Evolutionary conservation across 2,888 invertebrate genomes (phyloP), one percentile per base, ranked within the genome.

Genomic region (Meganola albula): DNA sequence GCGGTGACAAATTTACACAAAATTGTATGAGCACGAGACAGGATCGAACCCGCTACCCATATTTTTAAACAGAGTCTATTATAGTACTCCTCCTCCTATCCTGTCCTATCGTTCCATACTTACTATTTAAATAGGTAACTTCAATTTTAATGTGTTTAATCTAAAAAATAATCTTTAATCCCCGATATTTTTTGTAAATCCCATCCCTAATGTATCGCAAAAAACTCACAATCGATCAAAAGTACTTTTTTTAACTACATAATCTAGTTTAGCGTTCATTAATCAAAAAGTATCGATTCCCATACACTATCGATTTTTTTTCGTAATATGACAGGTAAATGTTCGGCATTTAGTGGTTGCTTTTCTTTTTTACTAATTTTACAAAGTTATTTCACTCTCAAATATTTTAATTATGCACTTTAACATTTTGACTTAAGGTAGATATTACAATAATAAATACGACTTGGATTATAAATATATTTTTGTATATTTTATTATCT

Each of bases 241-340:
- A 48, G 22, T 37, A 34, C 36, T 58, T 47, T 72, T 68, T 72
- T 70, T 73, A 74, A 72, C 73, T 70, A 69, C 69, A 67, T 79
- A 79, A 80, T 80, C 79, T 77, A 67, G 66, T 70, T 63, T 63
- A 59, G 54, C 63, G 61, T 56, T 74, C 76, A 82, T 83, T 76
- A 77, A 82, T 82, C 80, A 83, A 74, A 74, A 72, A 64, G 69
- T 74, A 78, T 76, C 74, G 72, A 74, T 77, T 82, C 79, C 73
- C 78, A 77, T 73, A 71, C 73, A 71, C 69, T 57, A 67, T 65
- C 62, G 64, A 67, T 31, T 50, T 77, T 76, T 74, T 74, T 80
- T 80, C 76, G 73, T 80, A 82, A 82, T 83, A 72, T 82, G 83
- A 82, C 83, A 82, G 80, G 69, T 74, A 75, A 82, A 80, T 78